phyloP scores from a whole-genome alignment of 2,888 invertebrate genomes.

The Lymantria dispar region DNA sequence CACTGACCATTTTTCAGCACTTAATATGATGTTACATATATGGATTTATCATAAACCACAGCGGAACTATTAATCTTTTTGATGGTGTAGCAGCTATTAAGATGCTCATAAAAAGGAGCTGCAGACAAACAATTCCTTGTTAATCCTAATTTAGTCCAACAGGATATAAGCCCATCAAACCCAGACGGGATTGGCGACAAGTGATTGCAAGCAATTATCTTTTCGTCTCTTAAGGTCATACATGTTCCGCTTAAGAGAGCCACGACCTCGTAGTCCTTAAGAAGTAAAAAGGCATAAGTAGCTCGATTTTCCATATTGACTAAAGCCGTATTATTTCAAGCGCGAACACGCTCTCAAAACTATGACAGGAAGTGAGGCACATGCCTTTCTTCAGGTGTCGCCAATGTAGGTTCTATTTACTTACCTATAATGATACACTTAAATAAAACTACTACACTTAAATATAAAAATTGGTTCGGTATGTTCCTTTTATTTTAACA shows the following conservation, averaged over 20 bases:
- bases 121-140: slow-evolving; percentile 18
- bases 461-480: too few species aligned
- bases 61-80: slow-evolving; percentile 22
- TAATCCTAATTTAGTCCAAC: slow-evolving; percentile 26
- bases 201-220: slow-evolving; percentile 63
- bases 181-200: slow-evolving; percentile 41
- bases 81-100: slow-evolving; percentile 9
- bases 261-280: slow-evolving; percentile 53
- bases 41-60: not conserved
- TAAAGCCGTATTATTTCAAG: slow-evolving; percentile 51
- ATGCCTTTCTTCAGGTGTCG: slow-evolving; percentile 68
- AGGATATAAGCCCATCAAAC: slow-evolving; percentile 35
- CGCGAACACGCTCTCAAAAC: slow-evolving; percentile 61
- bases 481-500: too few species aligned
- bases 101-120: slow-evolving; percentile 21
- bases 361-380: slow-evolving; percentile 72
- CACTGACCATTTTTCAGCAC: too few species aligned
- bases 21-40: too few species aligned
- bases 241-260: slow-evolving; percentile 58
- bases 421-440: not conserved
- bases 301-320: slow-evolving; percentile 41
- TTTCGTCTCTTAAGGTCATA: slow-evolving; percentile 74
- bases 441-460: not conserved
- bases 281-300: slow-evolving; percentile 49
- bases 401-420: slow-evolving; percentile 37